A percentile compares a stretch with the other conserved stretches of the same genome.
phyloP scores from a whole-genome alignment of 2,797 vertebrate species.

The Masticophis lateralis region DNA sequence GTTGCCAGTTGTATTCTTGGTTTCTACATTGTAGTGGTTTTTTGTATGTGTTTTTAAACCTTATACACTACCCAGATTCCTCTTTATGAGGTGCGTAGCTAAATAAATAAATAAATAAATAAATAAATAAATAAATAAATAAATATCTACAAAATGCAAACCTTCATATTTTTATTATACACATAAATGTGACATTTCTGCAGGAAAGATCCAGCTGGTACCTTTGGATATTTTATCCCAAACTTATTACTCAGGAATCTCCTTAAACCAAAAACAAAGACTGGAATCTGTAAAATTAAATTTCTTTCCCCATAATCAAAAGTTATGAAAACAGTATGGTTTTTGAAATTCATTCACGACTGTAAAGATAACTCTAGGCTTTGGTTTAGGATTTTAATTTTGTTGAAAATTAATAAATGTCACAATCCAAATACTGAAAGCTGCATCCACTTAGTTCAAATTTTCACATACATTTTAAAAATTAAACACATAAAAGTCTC shows the following conservation, averaged over 20 bases:
- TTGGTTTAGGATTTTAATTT: slow-evolving; percentile 27
- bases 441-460: slow-evolving; percentile 14
- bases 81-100: neutral
- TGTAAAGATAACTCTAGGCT: neutral
- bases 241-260: neutral
- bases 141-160: neutral
- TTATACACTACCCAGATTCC: neutral
- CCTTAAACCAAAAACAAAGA: neutral
- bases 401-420: slow-evolving; percentile 6
- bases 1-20: neutral
- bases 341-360: neutral
- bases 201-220: neutral
- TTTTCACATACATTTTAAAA: slow-evolving; percentile 22
- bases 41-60: neutral
- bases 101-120: neutral
- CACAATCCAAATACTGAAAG: neutral
- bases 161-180: neutral
- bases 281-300: neutral
- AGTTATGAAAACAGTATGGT: neutral
- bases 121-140: neutral
- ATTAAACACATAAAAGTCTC: neutral
- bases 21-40: neutral
- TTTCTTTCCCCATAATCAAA: slow-evolving; percentile 13
- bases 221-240: neutral
- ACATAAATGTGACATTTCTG: neutral